A percentile compares a stretch with the other conserved stretches of the same genome.
Evolutionary conservation across 1,140 invertebrate genomes (phyloP).

Genomic region (Heliothis virescens): DNA sequence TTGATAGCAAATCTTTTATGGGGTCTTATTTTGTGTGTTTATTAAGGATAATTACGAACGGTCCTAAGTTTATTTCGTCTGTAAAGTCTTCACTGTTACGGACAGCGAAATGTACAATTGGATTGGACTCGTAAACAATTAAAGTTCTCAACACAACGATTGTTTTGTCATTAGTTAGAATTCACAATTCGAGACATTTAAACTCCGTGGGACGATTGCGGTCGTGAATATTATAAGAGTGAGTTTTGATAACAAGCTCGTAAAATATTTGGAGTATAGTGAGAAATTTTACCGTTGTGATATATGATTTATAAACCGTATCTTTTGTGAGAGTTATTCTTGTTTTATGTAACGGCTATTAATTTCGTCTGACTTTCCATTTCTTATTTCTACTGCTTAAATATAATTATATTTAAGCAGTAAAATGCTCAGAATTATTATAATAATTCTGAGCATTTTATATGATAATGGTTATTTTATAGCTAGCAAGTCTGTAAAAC

Average conservation of each 20-base stretch:
- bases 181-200: slow-evolving; percentile 35
- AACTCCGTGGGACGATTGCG: slow-evolving; percentile 8
- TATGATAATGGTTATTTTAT: no score
- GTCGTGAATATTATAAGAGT: slow-evolving; percentile 28
- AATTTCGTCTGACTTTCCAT: not conserved
- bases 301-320: not conserved
- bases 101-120: slow-evolving; percentile 32
- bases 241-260: slow-evolving; percentile 24
- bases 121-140: slow-evolving; percentile 45
- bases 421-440: no score
- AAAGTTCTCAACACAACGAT: slow-evolving; percentile 35
- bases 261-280: not conserved
- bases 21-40: slow-evolving; percentile 18
- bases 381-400: not conserved
- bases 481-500: no score
- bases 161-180: slow-evolving; percentile 47
- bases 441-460: not conserved
- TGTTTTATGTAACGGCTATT: not conserved
- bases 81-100: slow-evolving; percentile 27
- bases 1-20: slow-evolving; percentile 14
- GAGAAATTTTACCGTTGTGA: slow-evolving; percentile 15
- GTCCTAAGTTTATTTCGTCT: slow-evolving; percentile 21
- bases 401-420: no score
- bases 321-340: not conserved
- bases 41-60: slow-evolving; percentile 27